A percentile compares a stretch with the other conserved stretches of the same genome.
Evolutionary conservation across 2,888 invertebrate species (phyloP).

Genomic region (Scaptomyza polygonia): DNA sequence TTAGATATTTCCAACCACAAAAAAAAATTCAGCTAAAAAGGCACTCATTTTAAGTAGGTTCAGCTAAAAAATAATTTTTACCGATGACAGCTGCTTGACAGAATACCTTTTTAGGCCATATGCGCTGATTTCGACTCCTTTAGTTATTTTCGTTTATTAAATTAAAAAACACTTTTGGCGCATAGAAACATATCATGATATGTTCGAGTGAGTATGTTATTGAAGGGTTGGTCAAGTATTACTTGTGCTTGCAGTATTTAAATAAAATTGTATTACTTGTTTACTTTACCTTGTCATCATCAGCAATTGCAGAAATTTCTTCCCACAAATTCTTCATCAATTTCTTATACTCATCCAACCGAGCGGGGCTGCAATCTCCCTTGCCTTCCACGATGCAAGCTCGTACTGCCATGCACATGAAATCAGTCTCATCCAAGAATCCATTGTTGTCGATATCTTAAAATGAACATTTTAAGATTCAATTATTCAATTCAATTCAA

Average conservation of each 20-base stretch:
- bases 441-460: constrained; percentile 94
- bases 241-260: not conserved
- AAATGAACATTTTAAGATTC: constrained; percentile 40
- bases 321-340: constrained; percentile 94
- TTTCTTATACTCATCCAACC: constrained; percentile 91
- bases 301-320: constrained; percentile 93
- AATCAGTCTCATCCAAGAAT: constrained; percentile 92
- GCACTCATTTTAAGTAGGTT: not conserved
- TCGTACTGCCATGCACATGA: constrained; percentile 92
- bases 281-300: constrained; percentile 90
- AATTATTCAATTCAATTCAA: too few species aligned
- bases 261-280: not conserved
- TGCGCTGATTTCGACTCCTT: not conserved
- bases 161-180: not conserved
- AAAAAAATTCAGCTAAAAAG: not conserved
- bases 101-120: not conserved
- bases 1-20: not conserved
- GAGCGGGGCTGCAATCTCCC: constrained; percentile 90
- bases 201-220: not conserved
- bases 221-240: not conserved
- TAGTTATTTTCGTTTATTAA: not conserved
- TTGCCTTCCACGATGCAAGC: constrained; percentile 93
- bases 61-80: not conserved
- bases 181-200: not conserved
- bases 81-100: not conserved